Evolutionary conservation across 2,113 vertebrate genomes (phyloP), one percentile per base, ranked within the genome.

Genomic region (Megaceryle torquata): DNA sequence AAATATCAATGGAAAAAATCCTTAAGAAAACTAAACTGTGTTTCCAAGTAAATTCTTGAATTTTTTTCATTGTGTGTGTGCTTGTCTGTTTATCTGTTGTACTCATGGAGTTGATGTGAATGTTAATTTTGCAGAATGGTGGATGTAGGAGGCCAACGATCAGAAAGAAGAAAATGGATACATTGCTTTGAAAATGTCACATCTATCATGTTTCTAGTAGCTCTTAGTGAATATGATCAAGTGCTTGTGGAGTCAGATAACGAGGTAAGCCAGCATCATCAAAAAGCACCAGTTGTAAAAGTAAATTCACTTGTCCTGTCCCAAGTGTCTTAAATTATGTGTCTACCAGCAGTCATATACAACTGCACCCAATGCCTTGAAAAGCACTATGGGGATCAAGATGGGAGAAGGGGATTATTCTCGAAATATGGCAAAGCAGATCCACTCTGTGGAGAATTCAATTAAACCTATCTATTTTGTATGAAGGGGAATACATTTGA

Each of bases 151-250:
- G 99, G 99, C 91, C 99, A 99, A 79, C 98, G 99, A 95, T 99
- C 99, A n/a, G 99, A 99, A 96, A 98, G 99, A 98, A 99, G 99
- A 97, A 99, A 99, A 98, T 99, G 99, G 99, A 99, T 99, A 98
- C 99, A 99, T 98, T 99, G 99, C 98, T 99, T 99, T 97, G 99
- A 99, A 98, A 99, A 99, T 18, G 99, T 99, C 96, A 99, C 99
- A 14, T 99, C 99, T 94, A 99, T 99, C 98, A 99, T 99, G 99
- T 99, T 99, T 97, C 98, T 99, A 93, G 99, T 99, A 95, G 99
- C 99, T 5, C 99, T 99, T 97, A 99, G 99, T 97, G 99, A 99
- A 97, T 99, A 99, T 76, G 99, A 99, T 97, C 99, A 99, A 96
- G 99, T 99, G 43, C 97, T 99, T 89, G 99, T 99, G 98, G 99